Evolutionary conservation across 1,140 invertebrate species (phyloP), one percentile per base, ranked within the genome.

Genomic region (Uloborus diversus): DNA sequence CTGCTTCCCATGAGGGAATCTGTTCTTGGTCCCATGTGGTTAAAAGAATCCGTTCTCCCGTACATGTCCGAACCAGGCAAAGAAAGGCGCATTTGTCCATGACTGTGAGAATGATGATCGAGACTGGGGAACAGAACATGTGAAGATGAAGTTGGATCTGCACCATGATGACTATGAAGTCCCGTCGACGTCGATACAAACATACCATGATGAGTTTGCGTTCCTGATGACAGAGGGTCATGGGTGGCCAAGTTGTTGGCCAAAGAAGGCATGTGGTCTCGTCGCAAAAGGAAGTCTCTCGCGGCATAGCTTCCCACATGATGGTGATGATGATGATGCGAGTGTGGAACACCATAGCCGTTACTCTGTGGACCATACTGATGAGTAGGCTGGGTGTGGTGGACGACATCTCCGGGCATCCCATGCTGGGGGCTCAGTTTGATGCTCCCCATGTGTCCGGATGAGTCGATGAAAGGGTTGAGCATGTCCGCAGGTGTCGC

Each of bases 401-500:
- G 82, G 3, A 83, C 79, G 7, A 81, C 83, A 69, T 81, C 82
- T 61, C 85, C 85, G 25, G 84, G 83, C 85, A 87, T 87, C 53
- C 84, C 85, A 79, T 88, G 86, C 47, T 89, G 88, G 13, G 93
- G 93, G 75, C 92, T 93, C 89, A 94, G 91, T 85, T 93, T 94
- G 81, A 94, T 87, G 37, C 88, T 87, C 42, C 92, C 91, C 85
- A 93, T 89, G 86, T 93, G 92, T 62, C 89, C 80, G 1, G 84
- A 82, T 86, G 87, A 91, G 84, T 94, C 93, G 87, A 94, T 91
- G 84, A 94, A 94, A 25, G 92, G 92, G 85, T 93, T 94, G 90
- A 94, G 91, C 90, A 91, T 92, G 56, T 84, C 86, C 42, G 78
- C 23, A 11, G 62, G 17, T 4, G 61, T 37, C 28, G 56, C 32